phyloP scores from a whole-genome alignment of 2,797 vertebrate genomes.

The Parambassis ranga region DNA sequence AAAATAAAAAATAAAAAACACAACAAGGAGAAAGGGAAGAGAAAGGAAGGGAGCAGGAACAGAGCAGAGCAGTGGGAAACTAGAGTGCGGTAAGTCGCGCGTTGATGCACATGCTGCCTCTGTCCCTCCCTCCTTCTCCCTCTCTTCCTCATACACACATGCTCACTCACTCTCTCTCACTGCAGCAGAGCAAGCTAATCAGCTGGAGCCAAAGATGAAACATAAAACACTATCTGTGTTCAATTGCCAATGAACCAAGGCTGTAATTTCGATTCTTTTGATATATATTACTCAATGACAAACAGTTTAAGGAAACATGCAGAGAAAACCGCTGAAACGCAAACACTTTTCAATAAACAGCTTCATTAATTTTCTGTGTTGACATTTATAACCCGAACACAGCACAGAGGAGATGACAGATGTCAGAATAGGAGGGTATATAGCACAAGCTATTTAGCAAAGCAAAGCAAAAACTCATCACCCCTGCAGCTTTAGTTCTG shows the following conservation, averaged over 20 bases:
- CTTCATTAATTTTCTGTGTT: constrained; percentile 15
- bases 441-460: background rate
- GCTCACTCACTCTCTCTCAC: constrained; percentile 72
- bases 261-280: background rate
- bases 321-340: background rate
- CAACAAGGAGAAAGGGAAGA: constrained; percentile 60
- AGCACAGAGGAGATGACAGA: constrained; percentile 7
- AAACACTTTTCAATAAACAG: constrained; percentile 12
- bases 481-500: constrained; percentile 13
- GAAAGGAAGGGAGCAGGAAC: constrained; percentile 60
- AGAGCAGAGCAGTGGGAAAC: constrained; percentile 58
- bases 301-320: background rate
- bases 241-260: constrained; percentile 31
- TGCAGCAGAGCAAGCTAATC: constrained; percentile 96
- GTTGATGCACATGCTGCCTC: constrained; percentile 75
- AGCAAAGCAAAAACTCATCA: constrained; percentile 30
- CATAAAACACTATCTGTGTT: constrained; percentile 54
- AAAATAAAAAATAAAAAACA: constrained; percentile 19
- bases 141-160: constrained; percentile 73
- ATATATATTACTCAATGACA: background rate
- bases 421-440: constrained; percentile 1
- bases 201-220: constrained; percentile 86
- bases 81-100: constrained; percentile 79
- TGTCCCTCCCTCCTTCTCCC: constrained; percentile 56
- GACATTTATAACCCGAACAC: constrained; percentile 7